These are phyloP conservation scores for Bagarius yarrelli DNA, from an alignment of 2,113 vertebrate genomes.

Conservation along the genomic window DNA sequence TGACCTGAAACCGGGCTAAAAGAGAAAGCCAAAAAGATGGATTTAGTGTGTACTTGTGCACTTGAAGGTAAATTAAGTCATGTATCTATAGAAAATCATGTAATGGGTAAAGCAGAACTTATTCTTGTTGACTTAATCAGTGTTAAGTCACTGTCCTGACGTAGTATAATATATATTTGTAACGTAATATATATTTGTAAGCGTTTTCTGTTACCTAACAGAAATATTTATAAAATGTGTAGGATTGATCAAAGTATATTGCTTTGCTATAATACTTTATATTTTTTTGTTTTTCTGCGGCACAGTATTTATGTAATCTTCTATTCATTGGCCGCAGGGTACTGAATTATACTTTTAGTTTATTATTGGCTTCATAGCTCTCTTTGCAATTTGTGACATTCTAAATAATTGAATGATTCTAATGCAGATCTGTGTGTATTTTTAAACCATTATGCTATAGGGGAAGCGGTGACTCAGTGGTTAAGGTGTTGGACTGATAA, in stretches of 20 bases:
- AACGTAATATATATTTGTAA: too few relatives aligned
- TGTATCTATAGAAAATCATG: background rate
- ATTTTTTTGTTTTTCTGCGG: background rate
- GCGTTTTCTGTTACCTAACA: background rate
- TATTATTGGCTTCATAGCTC: background rate
- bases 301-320: background rate
- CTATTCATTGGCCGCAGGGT: background rate
- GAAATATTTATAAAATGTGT: background rate
- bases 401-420: background rate
- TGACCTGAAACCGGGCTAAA: conserved; percentile 55
- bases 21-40: conserved; percentile 54
- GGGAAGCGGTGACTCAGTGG: too few relatives aligned
- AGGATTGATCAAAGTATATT: background rate
- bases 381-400: background rate
- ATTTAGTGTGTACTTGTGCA: conserved; percentile 56
- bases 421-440: background rate
- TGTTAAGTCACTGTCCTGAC: background rate
- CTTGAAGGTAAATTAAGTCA: conserved; percentile 8
- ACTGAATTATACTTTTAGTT: background rate
- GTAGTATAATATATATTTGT: background rate
- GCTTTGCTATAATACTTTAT: background rate
- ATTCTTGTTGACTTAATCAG: background rate
- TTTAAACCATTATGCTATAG: background rate
- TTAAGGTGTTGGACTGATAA: too few relatives aligned
- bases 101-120: background rate